phyloP scores from a whole-genome alignment of 1,140 invertebrate genomes.

The Papilio polyxenes region DNA sequence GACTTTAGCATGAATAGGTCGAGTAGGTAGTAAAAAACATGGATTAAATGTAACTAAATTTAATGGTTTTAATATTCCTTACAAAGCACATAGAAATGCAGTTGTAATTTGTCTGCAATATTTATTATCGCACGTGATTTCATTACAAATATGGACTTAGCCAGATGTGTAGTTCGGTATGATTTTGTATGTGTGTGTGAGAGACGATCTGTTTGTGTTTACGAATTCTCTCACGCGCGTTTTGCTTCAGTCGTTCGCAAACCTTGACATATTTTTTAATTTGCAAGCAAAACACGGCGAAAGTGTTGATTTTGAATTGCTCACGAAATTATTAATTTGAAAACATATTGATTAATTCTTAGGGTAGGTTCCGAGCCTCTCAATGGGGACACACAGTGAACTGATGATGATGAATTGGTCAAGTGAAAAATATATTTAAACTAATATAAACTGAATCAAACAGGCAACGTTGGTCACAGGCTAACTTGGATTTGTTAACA shows the following conservation, averaged over 20 bases:
- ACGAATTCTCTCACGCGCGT: conserved; percentile 62
- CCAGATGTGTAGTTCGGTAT: conserved; percentile 29
- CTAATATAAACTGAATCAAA: too few species aligned
- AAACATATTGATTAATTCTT: background rate
- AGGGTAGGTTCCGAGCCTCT: too few species aligned
- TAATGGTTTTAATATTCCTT: conserved; percentile 19
- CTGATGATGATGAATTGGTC: too few species aligned
- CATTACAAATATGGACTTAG: conserved; percentile 50
- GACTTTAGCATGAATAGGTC: too few species aligned
- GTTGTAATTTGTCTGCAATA: conserved; percentile 43
- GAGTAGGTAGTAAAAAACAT: background rate
- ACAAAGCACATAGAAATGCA: conserved; percentile 6
- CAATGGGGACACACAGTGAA: too few species aligned
- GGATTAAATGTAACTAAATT: background rate
- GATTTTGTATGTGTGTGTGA: conserved; percentile 36
- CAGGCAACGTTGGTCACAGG: too few species aligned
- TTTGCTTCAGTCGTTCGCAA: conserved; percentile 53
- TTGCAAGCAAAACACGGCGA: conserved; percentile 36
- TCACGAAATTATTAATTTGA: background rate
- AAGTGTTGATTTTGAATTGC: background rate
- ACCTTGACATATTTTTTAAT: conserved; percentile 64
- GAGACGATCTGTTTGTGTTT: conserved; percentile 40
- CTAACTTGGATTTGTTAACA: too few species aligned
- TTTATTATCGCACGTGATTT: conserved; percentile 42
- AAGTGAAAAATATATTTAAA: too few species aligned